Conservation (phyloP, 2,113 vertebrate genomes). For the Melanerpes formicivorus region DNA sequence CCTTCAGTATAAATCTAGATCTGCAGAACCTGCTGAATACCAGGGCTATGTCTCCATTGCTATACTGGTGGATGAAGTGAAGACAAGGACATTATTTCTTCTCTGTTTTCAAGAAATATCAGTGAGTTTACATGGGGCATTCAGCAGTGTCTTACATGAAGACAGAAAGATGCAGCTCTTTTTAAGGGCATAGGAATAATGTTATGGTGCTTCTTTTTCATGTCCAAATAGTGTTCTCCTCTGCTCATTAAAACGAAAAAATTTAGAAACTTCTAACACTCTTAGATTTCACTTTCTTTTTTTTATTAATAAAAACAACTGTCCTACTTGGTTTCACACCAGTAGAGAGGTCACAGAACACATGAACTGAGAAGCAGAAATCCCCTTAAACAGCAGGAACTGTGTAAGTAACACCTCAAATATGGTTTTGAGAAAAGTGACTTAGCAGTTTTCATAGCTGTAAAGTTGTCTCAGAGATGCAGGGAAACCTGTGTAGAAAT, state of each 20-base stretch:
- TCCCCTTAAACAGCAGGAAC: constrained; percentile 14
- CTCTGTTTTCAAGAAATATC: not conserved
- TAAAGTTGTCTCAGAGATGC: constrained; percentile 33
- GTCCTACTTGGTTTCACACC: constrained; percentile 10
- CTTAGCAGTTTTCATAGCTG: constrained; percentile 60
- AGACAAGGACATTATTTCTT: not conserved
- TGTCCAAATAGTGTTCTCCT: not conserved
- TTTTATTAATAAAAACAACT: too few species aligned
- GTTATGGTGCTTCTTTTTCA: not conserved
- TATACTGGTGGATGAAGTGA: not conserved
- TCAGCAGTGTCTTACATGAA: not conserved
- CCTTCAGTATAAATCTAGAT: not conserved
- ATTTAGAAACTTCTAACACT: not conserved
- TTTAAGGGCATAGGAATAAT: not conserved
- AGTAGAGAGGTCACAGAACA: not conserved
- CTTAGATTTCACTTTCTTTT: not conserved
- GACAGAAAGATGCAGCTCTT: not conserved
- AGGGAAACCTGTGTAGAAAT: not conserved
- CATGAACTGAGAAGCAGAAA: constrained; percentile 12
- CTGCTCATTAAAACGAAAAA: not conserved
- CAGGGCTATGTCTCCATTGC: not conserved
- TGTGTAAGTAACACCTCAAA: constrained; percentile 39
- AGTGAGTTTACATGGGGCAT: not conserved
- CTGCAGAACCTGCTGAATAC: not conserved
- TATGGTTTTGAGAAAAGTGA: constrained; percentile 28